These are phyloP conservation scores for Dione vanillae DNA, from an alignment of 2,888 invertebrate genomes.

Conservation along the genomic window DNA sequence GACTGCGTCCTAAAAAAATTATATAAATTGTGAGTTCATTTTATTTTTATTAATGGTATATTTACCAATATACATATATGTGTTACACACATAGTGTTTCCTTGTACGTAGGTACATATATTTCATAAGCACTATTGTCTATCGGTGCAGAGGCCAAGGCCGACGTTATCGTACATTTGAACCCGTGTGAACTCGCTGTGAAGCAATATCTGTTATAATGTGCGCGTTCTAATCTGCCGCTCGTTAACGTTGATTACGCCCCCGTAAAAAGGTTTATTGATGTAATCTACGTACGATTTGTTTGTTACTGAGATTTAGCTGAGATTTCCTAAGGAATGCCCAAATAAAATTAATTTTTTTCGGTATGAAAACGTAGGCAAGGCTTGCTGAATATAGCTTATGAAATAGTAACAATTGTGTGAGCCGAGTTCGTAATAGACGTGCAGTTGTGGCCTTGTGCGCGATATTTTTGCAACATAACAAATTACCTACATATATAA, in stretches of 20 bases:
- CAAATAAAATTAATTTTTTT: neutral
- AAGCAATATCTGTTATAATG: constrained; percentile 51
- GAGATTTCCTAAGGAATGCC: neutral
- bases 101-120: constrained; percentile 26
- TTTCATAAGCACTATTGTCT: constrained; percentile 68
- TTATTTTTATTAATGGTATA: neutral
- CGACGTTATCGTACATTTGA: constrained; percentile 63
- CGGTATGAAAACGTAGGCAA: neutral
- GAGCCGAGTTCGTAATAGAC: constrained; percentile 25
- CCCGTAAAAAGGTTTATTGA: constrained; percentile 44
- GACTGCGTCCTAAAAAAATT: neutral
- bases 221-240: constrained; percentile 46
- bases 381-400: constrained; percentile 17
- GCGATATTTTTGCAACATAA: constrained; percentile 26
- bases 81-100: constrained; percentile 24
- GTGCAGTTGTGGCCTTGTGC: constrained; percentile 32
- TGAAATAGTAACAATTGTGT: constrained; percentile 31
- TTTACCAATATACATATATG: neutral
- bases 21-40: neutral
- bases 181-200: constrained; percentile 65
- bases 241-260: constrained; percentile 53
- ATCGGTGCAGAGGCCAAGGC: constrained; percentile 71
- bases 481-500: constrained; percentile 2
- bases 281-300: constrained; percentile 44
- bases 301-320: constrained; percentile 31